A percentile compares a stretch with the other conserved stretches of the same genome.
phyloP scores from a whole-genome alignment of 1,140 invertebrate genomes.

The Bicyclus anynana region DNA sequence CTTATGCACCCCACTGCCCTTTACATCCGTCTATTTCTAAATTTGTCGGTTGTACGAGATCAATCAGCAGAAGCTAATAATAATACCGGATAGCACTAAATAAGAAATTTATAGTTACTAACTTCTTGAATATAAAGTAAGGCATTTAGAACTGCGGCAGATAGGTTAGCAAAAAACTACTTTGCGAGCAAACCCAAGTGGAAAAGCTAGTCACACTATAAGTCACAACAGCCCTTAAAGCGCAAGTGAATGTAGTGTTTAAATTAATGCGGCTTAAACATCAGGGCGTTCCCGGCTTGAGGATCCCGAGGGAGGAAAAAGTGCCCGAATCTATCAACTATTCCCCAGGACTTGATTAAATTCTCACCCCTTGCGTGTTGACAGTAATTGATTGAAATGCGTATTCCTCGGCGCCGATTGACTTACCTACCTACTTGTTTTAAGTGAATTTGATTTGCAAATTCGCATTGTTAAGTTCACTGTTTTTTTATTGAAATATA shows the following conservation, averaged over 20 bases:
- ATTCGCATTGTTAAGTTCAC: not conserved
- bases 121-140: too few species aligned
- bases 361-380: slow-evolving; percentile 70
- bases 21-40: too few species aligned
- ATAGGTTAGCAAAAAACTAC: too few species aligned
- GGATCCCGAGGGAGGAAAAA: slow-evolving; percentile 61
- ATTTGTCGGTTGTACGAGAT: too few species aligned
- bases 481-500: too few species aligned
- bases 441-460: slow-evolving; percentile 3
- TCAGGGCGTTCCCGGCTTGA: slow-evolving; percentile 61
- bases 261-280: slow-evolving; percentile 65
- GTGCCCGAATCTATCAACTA: slow-evolving; percentile 58
- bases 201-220: slow-evolving; percentile 5
- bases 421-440: slow-evolving; percentile 38
- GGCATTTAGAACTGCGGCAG: too few species aligned
- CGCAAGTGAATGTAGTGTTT: slow-evolving; percentile 65
- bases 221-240: slow-evolving; percentile 22
- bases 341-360: slow-evolving; percentile 65
- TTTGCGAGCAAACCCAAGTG: too few species aligned
- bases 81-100: too few species aligned
- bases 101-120: too few species aligned
- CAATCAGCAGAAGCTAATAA: too few species aligned
- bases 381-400: slow-evolving; percentile 70
- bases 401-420: slow-evolving; percentile 43
- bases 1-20: too few species aligned